phyloP scores from a whole-genome alignment of 1,140 invertebrate genomes.

The Leptopilina boulardi region DNA sequence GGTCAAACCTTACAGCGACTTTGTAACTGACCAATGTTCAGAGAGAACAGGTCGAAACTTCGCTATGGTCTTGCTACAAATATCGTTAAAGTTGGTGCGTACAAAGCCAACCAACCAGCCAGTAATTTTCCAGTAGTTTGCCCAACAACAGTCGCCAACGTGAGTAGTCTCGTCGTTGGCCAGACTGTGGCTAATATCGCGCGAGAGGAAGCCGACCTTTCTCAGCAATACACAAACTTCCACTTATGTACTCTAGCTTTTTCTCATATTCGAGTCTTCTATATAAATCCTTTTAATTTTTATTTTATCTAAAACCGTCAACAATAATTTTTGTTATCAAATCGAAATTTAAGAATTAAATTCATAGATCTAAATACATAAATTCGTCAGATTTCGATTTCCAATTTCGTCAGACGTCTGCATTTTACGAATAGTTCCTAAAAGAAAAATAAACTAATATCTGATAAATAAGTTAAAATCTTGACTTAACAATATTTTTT shows the following conservation, averaged over 20 bases:
- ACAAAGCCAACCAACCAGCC: conserved; percentile 52
- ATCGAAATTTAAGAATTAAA: too few species aligned
- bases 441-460: too few species aligned
- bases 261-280: too few species aligned
- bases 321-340: too few species aligned
- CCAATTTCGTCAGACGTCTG: too few species aligned
- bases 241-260: neutral
- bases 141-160: conserved; percentile 61
- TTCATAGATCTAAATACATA: too few species aligned
- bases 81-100: conserved; percentile 67
- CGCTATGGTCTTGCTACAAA: conserved; percentile 65
- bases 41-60: conserved; percentile 62
- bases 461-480: too few species aligned
- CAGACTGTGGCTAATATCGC: conserved; percentile 58
- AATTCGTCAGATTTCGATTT: too few species aligned
- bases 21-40: conserved; percentile 57
- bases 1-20: conserved; percentile 54
- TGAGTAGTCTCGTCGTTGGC: conserved; percentile 47
- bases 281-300: neutral
- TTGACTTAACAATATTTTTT: neutral
- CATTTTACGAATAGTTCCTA: too few species aligned
- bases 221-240: neutral
- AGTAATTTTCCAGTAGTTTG: conserved; percentile 70
- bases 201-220: conserved; percentile 30
- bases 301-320: neutral